phyloP scores from a whole-genome alignment of 2,888 invertebrate genomes.

The Volucella inanis region DNA sequence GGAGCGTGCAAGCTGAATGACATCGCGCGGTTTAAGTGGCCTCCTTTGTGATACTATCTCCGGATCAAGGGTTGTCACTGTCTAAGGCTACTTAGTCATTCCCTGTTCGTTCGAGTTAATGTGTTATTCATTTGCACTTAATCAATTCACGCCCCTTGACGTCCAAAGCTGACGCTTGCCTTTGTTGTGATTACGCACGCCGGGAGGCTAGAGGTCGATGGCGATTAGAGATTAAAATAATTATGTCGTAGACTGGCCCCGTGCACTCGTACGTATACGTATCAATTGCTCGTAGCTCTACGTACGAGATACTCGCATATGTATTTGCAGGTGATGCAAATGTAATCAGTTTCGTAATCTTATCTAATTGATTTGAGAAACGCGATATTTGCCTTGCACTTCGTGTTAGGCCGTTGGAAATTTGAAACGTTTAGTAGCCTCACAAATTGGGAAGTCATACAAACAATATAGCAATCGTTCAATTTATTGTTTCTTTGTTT shows the following conservation, averaged over 20 bases:
- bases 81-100: constrained; percentile 7
- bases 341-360: constrained; percentile 40
- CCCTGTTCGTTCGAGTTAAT: not conserved
- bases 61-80: constrained; percentile 44
- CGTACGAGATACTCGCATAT: not conserved
- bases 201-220: constrained; percentile 45
- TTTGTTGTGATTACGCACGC: constrained; percentile 30
- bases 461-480: too few species aligned
- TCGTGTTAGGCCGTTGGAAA: not conserved
- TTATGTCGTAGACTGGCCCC: not conserved
- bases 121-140: constrained; percentile 32
- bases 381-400: constrained; percentile 34
- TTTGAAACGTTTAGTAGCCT: not conserved
- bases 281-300: too few species aligned
- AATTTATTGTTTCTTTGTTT: too few species aligned
- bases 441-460: too few species aligned
- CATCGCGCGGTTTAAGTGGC: constrained; percentile 6
- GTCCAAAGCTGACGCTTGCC: constrained; percentile 1
- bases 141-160: constrained; percentile 45
- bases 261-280: too few species aligned
- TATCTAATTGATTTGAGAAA: constrained; percentile 29
- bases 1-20: constrained; percentile 3
- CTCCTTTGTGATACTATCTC: constrained; percentile 17
- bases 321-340: constrained; percentile 25
- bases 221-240: constrained; percentile 17